Conservation (phyloP, 2,888 invertebrate species). For the Sphaerophoria rueppellii region DNA sequence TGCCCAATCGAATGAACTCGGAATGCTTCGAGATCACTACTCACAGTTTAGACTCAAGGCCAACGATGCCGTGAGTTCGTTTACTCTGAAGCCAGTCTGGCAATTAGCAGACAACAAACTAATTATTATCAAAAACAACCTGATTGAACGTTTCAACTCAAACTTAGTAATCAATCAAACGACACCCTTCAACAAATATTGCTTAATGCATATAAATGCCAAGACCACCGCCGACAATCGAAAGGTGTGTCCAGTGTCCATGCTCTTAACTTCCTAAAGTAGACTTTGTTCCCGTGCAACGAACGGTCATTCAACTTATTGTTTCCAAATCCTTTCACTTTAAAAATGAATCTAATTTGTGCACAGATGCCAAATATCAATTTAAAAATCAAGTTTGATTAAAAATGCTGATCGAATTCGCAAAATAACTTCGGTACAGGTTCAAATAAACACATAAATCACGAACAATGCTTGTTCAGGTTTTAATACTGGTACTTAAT, state of each 20-base stretch:
- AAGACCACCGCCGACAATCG: neutral
- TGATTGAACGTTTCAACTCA: no score
- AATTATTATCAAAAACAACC: no score
- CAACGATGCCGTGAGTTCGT: no score
- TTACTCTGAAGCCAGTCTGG: no score
- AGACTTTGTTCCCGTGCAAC: neutral
- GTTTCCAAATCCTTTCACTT: conserved; percentile 1
- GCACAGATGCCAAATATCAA: neutral
- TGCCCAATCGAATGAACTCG: no score
- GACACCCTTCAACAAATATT: neutral
- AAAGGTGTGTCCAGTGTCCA: neutral
- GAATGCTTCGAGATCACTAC: no score
- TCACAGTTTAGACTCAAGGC: no score
- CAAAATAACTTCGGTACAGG: neutral
- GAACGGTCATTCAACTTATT: neutral
- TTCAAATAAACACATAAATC: neutral
- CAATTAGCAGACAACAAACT: no score
- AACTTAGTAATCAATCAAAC: no score
- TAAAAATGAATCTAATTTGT: neutral
- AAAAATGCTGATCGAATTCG: neutral
- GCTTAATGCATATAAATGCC: neutral
- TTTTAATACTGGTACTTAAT: neutral
- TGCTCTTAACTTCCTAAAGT: neutral
- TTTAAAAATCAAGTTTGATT: neutral
- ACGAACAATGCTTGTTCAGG: neutral